Evolutionary conservation across 2,888 invertebrate species (phyloP).

Genomic region (Hirtodrosophila duncani): DNA sequence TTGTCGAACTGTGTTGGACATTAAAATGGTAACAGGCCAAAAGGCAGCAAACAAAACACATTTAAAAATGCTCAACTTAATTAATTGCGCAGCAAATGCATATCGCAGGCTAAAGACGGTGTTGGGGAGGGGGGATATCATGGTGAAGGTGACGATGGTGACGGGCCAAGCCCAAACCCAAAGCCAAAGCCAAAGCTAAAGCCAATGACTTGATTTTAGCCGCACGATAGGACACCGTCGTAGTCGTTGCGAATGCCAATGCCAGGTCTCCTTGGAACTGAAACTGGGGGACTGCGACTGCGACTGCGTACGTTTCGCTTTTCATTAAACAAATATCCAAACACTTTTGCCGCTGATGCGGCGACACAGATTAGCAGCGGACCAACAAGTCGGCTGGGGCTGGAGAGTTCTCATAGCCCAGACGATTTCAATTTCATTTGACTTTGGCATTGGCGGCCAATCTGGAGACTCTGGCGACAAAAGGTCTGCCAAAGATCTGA

Average conservation of each 20-base stretch:
- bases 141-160: conserved; percentile 34
- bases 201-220: conserved; percentile 64
- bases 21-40: conserved; percentile 61
- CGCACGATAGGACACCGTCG: conserved; percentile 43
- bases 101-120: conserved; percentile 15
- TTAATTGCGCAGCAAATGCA: conserved; percentile 66
- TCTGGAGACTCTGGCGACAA: conserved; percentile 47
- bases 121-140: not conserved
- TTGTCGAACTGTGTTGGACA: conserved; percentile 35
- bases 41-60: conserved; percentile 58
- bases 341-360: conserved; percentile 69
- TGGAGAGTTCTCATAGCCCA: conserved; percentile 8
- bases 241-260: not conserved
- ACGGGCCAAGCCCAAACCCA: conserved; percentile 34
- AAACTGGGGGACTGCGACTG: not conserved
- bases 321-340: conserved; percentile 72
- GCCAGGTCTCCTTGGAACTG: not conserved
- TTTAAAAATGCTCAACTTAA: conserved; percentile 70
- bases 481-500: conserved; percentile 49
- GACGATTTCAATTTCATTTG: conserved; percentile 42
- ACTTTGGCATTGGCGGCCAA: conserved; percentile 28
- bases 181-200: no score
- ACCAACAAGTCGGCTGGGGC: conserved; percentile 22
- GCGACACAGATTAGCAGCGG: conserved; percentile 56
- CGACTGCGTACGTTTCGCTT: conserved; percentile 55